Conservation (phyloP, 2,888 invertebrate species). For the Aspidiotus destructor region DNA sequence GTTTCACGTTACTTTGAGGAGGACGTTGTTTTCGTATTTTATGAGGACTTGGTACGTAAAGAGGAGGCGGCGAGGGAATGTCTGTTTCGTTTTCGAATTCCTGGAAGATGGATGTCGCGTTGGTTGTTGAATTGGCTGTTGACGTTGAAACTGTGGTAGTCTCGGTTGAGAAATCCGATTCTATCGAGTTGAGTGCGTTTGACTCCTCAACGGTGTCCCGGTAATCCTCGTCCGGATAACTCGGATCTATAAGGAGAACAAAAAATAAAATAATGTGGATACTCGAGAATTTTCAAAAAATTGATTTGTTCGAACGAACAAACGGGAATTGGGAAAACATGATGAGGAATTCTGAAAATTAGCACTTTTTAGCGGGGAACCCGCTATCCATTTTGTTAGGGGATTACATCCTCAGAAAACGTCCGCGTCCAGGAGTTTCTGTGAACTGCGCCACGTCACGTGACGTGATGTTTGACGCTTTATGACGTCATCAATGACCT, state of each 20-base stretch:
- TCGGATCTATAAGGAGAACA: conserved; percentile 38
- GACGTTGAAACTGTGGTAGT: not conserved
- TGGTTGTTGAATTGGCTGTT: not conserved
- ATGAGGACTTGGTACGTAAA: conserved; percentile 34
- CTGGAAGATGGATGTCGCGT: not conserved
- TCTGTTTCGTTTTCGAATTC: conserved; percentile 18
- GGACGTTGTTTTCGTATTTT: conserved; percentile 13
- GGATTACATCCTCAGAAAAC: no score
- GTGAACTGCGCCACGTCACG: no score
- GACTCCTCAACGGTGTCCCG: conserved; percentile 14
- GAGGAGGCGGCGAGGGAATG: conserved; percentile 33
- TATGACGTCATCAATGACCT: no score
- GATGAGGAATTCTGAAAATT: no score
- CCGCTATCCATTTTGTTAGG: no score
- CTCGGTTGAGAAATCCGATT: not conserved
- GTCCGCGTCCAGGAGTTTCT: no score
- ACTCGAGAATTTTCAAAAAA: not conserved
- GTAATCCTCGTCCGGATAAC: conserved; percentile 41
- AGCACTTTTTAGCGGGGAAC: no score
- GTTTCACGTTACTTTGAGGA: conserved; percentile 4
- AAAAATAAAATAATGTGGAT: not conserved
- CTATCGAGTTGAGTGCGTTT: not conserved
- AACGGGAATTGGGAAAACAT: no score
- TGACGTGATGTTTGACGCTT: no score
- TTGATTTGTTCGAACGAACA: no score